Percentiles rank a stretch among this genome's conserved stretches.
phyloP scores from a whole-genome alignment of 1,140 invertebrate species.

The Leptestheria dahalacensis region DNA sequence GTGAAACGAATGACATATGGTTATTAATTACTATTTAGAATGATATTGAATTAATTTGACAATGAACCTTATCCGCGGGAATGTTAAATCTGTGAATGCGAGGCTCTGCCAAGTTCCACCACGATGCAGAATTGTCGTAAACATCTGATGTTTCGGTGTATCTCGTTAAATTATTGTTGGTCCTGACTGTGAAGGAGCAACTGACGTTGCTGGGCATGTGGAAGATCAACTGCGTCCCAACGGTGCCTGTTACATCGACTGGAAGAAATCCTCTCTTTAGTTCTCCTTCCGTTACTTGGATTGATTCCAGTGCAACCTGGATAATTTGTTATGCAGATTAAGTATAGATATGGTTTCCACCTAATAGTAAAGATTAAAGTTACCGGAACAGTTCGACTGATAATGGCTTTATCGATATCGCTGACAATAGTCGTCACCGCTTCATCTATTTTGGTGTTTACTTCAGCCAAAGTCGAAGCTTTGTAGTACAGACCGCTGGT shows the following conservation, averaged over 20 bases:
- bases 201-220: background rate
- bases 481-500: background rate
- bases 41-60: too few relatives aligned
- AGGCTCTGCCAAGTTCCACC: background rate
- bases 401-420: background rate
- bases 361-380: background rate
- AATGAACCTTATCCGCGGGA: background rate
- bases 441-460: background rate
- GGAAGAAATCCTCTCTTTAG: background rate
- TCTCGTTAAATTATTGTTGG: background rate
- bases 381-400: conserved; percentile 1
- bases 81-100: background rate
- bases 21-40: too few relatives aligned
- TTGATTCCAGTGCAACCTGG: background rate
- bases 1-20: too few relatives aligned
- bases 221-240: background rate
- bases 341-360: too few relatives aligned
- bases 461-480: background rate
- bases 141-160: background rate
- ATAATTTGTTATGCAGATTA: background rate
- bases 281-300: background rate
- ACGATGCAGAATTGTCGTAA: background rate
- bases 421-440: background rate
- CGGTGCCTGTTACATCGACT: background rate
- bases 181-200: background rate